phyloP scores from a whole-genome alignment of 2,113 vertebrate species.

The Rostratula benghalensis region DNA sequence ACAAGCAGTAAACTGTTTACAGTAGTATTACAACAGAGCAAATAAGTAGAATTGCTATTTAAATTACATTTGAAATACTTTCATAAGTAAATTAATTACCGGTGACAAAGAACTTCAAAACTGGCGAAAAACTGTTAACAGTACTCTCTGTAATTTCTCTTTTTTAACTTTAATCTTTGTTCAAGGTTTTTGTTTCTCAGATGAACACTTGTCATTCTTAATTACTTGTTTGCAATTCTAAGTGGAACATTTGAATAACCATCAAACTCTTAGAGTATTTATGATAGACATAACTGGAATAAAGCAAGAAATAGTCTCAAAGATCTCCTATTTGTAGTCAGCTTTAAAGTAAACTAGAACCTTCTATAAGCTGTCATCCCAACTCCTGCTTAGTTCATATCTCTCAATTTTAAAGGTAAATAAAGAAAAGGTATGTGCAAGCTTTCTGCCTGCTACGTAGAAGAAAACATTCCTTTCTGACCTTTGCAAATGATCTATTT shows the following conservation, averaged over 20 bases:
- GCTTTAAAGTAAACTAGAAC: neutral
- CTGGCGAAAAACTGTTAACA: neutral
- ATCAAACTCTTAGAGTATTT: neutral
- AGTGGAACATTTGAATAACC: neutral
- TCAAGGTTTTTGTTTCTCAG: neutral
- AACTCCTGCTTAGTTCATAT: neutral
- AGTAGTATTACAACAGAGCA: neutral
- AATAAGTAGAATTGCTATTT: neutral
- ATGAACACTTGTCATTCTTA: neutral
- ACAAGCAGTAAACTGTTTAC: neutral
- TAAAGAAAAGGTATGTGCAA: neutral
- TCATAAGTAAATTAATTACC: neutral
- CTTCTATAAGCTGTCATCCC: neutral
- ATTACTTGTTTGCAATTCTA: neutral
- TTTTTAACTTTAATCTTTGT: neutral
- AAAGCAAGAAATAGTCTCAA: neutral
- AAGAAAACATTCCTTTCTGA: slow-evolving; percentile 28
- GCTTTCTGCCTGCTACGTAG: neutral
- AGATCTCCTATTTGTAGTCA: neutral
- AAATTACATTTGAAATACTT: neutral
- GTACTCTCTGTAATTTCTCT: neutral
- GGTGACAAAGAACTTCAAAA: neutral
- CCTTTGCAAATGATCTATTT: neutral
- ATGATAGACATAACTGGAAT: neutral
- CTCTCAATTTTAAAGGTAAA: neutral